Evolutionary conservation across 2,888 invertebrate genomes (phyloP).

Genomic region (Trichogramma evanescens): DNA sequence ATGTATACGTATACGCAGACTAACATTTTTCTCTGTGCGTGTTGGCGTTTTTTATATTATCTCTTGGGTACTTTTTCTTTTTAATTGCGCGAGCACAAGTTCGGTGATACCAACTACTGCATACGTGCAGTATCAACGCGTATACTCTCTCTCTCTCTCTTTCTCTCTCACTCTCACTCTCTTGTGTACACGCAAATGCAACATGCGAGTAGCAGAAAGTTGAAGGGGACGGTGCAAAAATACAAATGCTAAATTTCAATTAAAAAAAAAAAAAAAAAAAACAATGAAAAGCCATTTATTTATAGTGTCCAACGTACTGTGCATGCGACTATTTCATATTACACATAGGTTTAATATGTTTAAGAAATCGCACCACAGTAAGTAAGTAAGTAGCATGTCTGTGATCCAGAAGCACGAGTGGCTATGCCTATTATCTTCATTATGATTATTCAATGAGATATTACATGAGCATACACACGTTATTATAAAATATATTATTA

Average conservation of each 20-base stretch:
- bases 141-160: background rate
- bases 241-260: background rate
- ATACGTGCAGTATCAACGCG: background rate
- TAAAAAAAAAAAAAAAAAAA: slow-evolving; percentile 4
- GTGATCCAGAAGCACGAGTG: slow-evolving; percentile 47
- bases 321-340: slow-evolving; percentile 28
- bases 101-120: background rate
- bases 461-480: slow-evolving; percentile 14
- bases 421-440: slow-evolving; percentile 47
- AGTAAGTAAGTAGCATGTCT: slow-evolving; percentile 40
- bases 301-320: slow-evolving; percentile 45
- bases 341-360: no score
- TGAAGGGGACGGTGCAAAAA: background rate
- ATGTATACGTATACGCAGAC: no score
- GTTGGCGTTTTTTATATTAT: no score
- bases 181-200: no score
- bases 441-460: slow-evolving; percentile 34
- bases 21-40: no score
- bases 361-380: slow-evolving; percentile 37
- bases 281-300: slow-evolving; percentile 35
- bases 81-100: no score
- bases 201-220: slow-evolving; percentile 3
- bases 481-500: slow-evolving; percentile 17
- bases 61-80: no score
- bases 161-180: background rate